Conservation (phyloP, 2,888 invertebrate species). For the Aphrophora alni region DNA sequence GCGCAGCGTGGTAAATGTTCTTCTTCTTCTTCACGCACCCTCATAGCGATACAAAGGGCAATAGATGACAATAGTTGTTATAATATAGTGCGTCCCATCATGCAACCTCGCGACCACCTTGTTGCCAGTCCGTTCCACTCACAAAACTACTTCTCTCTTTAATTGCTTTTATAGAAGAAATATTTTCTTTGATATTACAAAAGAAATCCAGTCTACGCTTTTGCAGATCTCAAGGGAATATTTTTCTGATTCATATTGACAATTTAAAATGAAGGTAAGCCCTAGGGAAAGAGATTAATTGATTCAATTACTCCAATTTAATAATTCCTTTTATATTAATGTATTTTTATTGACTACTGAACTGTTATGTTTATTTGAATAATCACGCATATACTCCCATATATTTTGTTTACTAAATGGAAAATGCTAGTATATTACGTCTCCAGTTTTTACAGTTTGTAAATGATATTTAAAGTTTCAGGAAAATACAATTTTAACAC, state of each 20-base stretch:
- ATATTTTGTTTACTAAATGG: too few species aligned
- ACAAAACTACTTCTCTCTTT: not conserved
- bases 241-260: not conserved
- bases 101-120: not conserved
- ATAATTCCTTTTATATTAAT: too few species aligned
- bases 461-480: too few species aligned
- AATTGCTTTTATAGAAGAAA: not conserved
- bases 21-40: not conserved
- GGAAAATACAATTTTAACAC: too few species aligned
- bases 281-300: too few species aligned
- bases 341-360: too few species aligned
- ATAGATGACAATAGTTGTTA: not conserved
- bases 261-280: too few species aligned
- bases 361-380: too few species aligned
- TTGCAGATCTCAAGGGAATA: not conserved
- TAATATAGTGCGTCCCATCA: not conserved
- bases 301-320: too few species aligned
- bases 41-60: not conserved
- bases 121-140: not conserved
- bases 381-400: too few species aligned
- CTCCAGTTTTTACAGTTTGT: too few species aligned
- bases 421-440: too few species aligned
- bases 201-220: not conserved
- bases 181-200: not conserved
- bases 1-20: not conserved